phyloP scores from a whole-genome alignment of 2,797 vertebrate genomes.

The Lagorchestes hirsutus region DNA sequence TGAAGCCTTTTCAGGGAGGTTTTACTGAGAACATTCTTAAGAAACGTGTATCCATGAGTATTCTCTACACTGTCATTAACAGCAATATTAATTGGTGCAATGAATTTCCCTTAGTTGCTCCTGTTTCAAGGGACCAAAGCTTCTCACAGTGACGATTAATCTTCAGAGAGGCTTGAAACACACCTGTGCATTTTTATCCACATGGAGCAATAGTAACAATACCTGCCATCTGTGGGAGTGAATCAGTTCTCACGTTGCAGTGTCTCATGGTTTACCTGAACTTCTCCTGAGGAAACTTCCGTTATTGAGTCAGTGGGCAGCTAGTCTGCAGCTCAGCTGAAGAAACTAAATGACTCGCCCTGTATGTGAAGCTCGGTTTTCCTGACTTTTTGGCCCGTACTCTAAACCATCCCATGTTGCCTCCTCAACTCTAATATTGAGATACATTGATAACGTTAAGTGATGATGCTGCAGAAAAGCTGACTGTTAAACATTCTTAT shows the following conservation, averaged over 20 bases:
- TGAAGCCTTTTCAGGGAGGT: slow-evolving; percentile 28
- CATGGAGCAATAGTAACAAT: background rate
- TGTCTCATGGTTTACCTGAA: background rate
- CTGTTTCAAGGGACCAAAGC: background rate
- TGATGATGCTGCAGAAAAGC: background rate
- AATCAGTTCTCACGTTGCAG: background rate
- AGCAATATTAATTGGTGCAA: background rate
- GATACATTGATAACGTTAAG: background rate
- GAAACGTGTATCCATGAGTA: background rate
- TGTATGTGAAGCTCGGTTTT: background rate
- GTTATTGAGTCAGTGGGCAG: background rate
- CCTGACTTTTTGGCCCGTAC: background rate
- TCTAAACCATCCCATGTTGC: background rate
- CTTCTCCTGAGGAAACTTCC: background rate
- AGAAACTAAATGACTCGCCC: background rate
- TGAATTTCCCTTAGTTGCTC: background rate
- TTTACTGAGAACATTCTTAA: slow-evolving; percentile 24
- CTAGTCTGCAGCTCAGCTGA: background rate
- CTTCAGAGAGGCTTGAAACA: background rate
- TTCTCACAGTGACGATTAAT: background rate
- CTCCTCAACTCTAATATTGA: background rate
- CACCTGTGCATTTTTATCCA: background rate
- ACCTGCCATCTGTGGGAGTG: background rate
- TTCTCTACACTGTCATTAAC: slow-evolving; percentile 2
- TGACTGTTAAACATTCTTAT: background rate